phyloP scores from a whole-genome alignment of 1,140 invertebrate genomes.

The Ceratosolen solmsi region DNA sequence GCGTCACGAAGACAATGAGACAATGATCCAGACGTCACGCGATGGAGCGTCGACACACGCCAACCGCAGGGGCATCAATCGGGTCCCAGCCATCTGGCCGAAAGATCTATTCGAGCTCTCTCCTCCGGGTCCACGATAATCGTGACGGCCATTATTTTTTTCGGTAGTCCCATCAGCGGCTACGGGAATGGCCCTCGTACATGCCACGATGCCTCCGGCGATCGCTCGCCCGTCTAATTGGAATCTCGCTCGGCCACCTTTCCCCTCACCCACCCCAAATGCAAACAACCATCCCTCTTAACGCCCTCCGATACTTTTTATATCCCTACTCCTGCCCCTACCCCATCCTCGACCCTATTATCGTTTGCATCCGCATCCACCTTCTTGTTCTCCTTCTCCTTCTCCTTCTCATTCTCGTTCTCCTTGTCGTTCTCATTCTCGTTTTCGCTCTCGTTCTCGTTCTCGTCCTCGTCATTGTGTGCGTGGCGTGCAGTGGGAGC shows the following conservation, averaged over 20 bases:
- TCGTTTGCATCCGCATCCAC: too few relatives aligned
- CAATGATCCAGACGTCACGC: slow-evolving; percentile 24
- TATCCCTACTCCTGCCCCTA: too few relatives aligned
- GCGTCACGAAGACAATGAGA: slow-evolving; percentile 9
- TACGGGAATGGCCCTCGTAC: background rate
- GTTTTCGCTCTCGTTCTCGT: background rate
- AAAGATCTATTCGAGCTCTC: background rate
- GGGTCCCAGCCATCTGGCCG: background rate
- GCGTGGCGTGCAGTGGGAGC: background rate
- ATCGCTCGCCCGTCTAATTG: slow-evolving; percentile 24
- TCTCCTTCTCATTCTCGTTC: too few relatives aligned
- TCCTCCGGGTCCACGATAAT: background rate
- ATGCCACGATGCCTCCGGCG: slow-evolving; percentile 2
- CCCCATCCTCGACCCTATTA: too few relatives aligned
- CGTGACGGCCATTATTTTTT: slow-evolving; percentile 8
- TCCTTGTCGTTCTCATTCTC: too few relatives aligned
- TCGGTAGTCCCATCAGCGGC: slow-evolving; percentile 11
- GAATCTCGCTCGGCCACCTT: background rate
- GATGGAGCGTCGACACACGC: background rate
- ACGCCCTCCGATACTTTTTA: too few relatives aligned
- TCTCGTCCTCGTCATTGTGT: background rate
- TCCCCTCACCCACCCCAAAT: too few relatives aligned
- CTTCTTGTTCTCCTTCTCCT: too few relatives aligned
- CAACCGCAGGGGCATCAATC: background rate
- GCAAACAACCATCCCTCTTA: too few relatives aligned